Evolutionary conservation across 1,140 invertebrate genomes (phyloP), one percentile per base, ranked within the genome.

Genomic region (Trachymyrmex cornetzi): DNA sequence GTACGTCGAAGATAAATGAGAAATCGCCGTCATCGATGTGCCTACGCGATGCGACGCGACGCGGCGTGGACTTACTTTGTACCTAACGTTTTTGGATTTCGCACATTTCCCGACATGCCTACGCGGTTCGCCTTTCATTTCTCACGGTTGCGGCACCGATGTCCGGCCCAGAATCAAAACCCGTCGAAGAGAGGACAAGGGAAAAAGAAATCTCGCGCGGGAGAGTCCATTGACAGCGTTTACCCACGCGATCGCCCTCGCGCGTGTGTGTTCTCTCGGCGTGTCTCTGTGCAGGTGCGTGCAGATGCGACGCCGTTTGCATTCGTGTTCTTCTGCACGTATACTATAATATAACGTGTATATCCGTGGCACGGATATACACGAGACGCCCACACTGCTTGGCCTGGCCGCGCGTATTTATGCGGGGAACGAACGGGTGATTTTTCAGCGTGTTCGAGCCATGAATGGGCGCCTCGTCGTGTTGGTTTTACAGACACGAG

Each of bases 381-480:
- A 48, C 48, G 50, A 53, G 14, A n/a, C 86, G 89, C 91, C 90
- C 79, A 90, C 91, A 86, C 88, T 24, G 77, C 67, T 74, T 38
- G 61, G 74, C 64, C 9, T 38, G n/a, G 19, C 27, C 30, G 55
- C 87, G 9, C 34, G 71, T 66, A 86, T 61, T 88, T 89, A 92
- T 89, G 85, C 87, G 88, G 75, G 64, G 84, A 87, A 85, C 81
- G 89, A 86, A 55, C 53, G 53, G 44, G 48, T 64, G 84, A 77
- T 89, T 91, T 91, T 93, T 92, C 84, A 92, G 82, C 90, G 67
- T 77, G 84, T 87, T 85, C 77, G 61, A 57, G 67, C 87, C 87
- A 82, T 92, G 88, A 92, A 92, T 92, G 91, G 87, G 75, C 72
- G 86, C 57, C 12, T 66, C 69, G 30, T 81, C 55, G 59, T 81